These are phyloP conservation scores for Mustelus asterias DNA, from an alignment of 2,113 vertebrate genomes.

Conservation along the genomic window DNA sequence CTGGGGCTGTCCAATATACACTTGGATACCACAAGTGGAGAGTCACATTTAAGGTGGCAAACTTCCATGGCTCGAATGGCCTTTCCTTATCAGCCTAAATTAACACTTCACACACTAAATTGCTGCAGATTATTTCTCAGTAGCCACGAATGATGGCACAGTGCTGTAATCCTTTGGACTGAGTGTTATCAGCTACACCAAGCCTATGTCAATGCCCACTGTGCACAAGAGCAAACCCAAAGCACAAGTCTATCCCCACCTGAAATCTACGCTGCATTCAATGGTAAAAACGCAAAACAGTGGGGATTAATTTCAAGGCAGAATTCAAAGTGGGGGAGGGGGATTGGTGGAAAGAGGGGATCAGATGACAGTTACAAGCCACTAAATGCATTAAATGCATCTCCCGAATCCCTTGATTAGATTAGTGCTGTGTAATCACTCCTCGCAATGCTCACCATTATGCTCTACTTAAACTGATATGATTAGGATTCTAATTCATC, in stretches of 20 bases:
- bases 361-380: not conserved
- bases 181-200: not conserved
- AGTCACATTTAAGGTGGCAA: not conserved
- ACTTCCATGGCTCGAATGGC: not conserved
- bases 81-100: not conserved
- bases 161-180: not conserved
- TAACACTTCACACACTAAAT: not conserved
- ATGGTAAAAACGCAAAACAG: not conserved
- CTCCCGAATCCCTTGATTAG: not conserved
- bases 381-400: not conserved
- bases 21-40: not conserved
- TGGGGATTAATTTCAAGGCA: not conserved
- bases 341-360: not conserved
- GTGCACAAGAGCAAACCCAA: not conserved
- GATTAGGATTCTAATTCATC: constrained; percentile 25
- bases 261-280: too few relatives aligned
- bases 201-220: not conserved
- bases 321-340: not conserved
- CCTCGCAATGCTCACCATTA: not conserved
- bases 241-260: not conserved
- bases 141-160: not conserved
- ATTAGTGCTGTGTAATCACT: not conserved
- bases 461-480: constrained; percentile 6
- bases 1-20: not conserved
- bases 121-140: not conserved